Conservation (phyloP, 1,140 invertebrate species). For the Drosophila kepulauana region DNA sequence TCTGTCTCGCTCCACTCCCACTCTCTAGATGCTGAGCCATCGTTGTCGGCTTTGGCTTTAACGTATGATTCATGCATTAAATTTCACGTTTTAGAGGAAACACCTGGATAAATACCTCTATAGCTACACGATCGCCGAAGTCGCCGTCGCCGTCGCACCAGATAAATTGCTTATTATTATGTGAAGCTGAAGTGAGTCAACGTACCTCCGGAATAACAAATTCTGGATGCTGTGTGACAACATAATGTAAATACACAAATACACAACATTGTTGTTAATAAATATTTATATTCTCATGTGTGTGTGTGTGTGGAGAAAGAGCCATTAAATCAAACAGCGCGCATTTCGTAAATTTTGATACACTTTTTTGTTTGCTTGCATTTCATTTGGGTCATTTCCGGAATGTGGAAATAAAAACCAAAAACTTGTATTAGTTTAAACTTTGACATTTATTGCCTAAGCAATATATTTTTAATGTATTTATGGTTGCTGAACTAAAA, state of each 20-base stretch:
- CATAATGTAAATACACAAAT: conserved; percentile 20
- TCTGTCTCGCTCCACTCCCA: conserved; percentile 27
- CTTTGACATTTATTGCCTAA: no score
- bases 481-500: no score
- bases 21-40: conserved; percentile 15
- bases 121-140: neutral
- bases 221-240: conserved; percentile 29
- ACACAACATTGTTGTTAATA: neutral
- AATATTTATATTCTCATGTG: neutral
- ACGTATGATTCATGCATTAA: conserved; percentile 62
- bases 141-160: conserved; percentile 1
- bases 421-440: no score
- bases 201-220: neutral
- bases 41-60: conserved; percentile 28
- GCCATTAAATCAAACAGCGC: neutral
- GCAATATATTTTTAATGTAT: no score
- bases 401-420: neutral
- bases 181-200: conserved; percentile 14
- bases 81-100: conserved; percentile 64
- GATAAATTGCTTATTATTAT: conserved; percentile 39
- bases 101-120: conserved; percentile 72
- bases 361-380: neutral
- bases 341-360: conserved; percentile 3
- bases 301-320: neutral
- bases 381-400: neutral